These are phyloP conservation scores for Folsomia manolachei DNA, from an alignment of 2,888 invertebrate species.

Conservation along the genomic window DNA sequence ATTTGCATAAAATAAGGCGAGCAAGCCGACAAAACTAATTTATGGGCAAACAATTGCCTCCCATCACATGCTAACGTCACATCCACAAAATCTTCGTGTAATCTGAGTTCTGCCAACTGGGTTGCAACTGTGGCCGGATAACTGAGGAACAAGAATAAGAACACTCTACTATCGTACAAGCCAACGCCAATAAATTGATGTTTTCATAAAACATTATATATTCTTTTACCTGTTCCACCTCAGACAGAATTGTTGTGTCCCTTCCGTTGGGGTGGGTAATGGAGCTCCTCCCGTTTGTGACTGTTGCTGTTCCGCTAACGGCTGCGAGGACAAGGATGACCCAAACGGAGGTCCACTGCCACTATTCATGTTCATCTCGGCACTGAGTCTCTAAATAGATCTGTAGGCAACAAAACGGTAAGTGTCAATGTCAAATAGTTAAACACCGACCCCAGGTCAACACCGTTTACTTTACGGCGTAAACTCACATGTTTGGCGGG, in stretches of 20 bases:
- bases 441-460: too few species aligned
- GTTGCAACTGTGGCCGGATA: constrained; percentile 77
- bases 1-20: constrained; percentile 84
- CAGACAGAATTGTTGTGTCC: constrained; percentile 75
- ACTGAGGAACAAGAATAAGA: too few species aligned
- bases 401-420: too few species aligned
- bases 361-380: background rate
- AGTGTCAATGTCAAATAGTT: too few species aligned
- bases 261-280: constrained; percentile 27
- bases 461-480: too few species aligned
- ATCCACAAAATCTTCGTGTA: constrained; percentile 84
- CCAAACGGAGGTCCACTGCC: background rate
- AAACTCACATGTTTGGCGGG: constrained; percentile 19
- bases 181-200: too few species aligned
- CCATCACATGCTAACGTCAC: constrained; percentile 84
- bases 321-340: background rate
- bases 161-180: too few species aligned
- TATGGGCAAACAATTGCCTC: constrained; percentile 77
- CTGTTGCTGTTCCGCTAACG: background rate
- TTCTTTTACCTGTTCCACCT: constrained; percentile 90
- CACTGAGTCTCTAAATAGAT: too few species aligned
- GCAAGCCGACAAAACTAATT: constrained; percentile 76
- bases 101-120: constrained; percentile 78
- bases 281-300: background rate
- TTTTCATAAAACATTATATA: too few species aligned